These are phyloP conservation scores for Ditula angustiorana DNA, from an alignment of 2,888 invertebrate species.

Conservation along the genomic window DNA sequence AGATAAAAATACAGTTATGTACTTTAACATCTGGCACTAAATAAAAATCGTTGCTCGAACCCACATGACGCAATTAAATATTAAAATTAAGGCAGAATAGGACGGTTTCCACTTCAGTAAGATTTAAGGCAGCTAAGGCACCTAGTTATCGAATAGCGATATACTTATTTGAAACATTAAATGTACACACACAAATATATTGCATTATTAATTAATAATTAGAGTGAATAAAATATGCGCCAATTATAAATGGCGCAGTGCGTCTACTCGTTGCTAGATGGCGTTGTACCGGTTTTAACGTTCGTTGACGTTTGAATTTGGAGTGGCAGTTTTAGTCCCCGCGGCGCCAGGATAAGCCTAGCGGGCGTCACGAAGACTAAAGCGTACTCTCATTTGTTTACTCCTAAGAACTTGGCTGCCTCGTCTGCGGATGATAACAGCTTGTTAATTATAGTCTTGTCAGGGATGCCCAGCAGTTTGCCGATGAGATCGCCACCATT, in stretches of 20 bases:
- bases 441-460: slow-evolving; percentile 93
- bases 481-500: slow-evolving; percentile 92
- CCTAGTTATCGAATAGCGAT: slow-evolving; percentile 49
- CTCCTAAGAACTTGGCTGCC: slow-evolving; percentile 94
- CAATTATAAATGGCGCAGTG: slow-evolving; percentile 31
- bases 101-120: slow-evolving; percentile 69
- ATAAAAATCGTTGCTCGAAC: slow-evolving; percentile 73
- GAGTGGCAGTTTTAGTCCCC: slow-evolving; percentile 72
- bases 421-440: slow-evolving; percentile 93
- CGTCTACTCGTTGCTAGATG: slow-evolving; percentile 65
- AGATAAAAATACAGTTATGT: slow-evolving; percentile 59
- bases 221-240: slow-evolving; percentile 32
- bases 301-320: slow-evolving; percentile 54
- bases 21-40: slow-evolving; percentile 75
- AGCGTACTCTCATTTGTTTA: slow-evolving; percentile 89
- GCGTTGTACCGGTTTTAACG: slow-evolving; percentile 57
- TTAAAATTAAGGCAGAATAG: slow-evolving; percentile 69
- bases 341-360: slow-evolving; percentile 77
- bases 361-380: slow-evolving; percentile 81
- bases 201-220: slow-evolving; percentile 41
- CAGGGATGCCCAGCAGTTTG: slow-evolving; percentile 94
- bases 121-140: slow-evolving; percentile 77
- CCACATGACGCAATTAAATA: slow-evolving; percentile 59
- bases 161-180: slow-evolving; percentile 45
- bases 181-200: slow-evolving; percentile 50